Evolutionary conservation across 2,113 vertebrate genomes (phyloP), one percentile per base, ranked within the genome.

Genomic region (Xenopus tropicalis): DNA sequence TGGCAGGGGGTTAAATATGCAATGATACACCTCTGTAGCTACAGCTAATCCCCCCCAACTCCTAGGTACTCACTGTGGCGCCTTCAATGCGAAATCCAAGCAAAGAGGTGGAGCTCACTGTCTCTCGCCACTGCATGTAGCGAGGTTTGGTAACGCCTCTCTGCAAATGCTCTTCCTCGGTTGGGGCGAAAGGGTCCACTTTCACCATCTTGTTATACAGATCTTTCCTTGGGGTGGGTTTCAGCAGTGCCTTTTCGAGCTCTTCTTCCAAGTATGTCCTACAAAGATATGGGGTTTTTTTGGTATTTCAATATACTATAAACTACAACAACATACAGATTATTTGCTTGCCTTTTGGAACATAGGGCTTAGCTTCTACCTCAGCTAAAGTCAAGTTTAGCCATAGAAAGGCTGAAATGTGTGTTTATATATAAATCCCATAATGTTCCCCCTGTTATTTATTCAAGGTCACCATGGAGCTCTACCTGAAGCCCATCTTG

Each of bases 181-280:
- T 85, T 0, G 82, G 90, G 19, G 89, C 88, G 0, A 76, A 68
- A 0, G 90, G 86, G 64, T 93, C 92, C 20, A 85, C 66, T 73
- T 88, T 88, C 69, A 90, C 20, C 88, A 93, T 93, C 84, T 91
- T 93, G 69, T 90, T 86, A 80, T 92, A 93, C 88, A 93, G 84
- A 73, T 93, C 92, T 8, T 58, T 85, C 14, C 91, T 83, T 57
- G 86, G 69, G 2, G 46, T 74, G 9, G 79, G 58, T 17, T 86
- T 86, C 17, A 48, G 74, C 2, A 64, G 86, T 4, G 86, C 87
- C 77, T 84, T 90, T 1, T 46, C n/a, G 19, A 91, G 43, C 72
- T 93, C 92, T 1, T 92, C 90, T 68, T 92, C 91, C 66, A 89
- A 86, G 72, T 88, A 93, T 1, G 92, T 93, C 66, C 92, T 93